Conservation (phyloP, 2,888 invertebrate genomes). For the Spodoptera littoralis region DNA sequence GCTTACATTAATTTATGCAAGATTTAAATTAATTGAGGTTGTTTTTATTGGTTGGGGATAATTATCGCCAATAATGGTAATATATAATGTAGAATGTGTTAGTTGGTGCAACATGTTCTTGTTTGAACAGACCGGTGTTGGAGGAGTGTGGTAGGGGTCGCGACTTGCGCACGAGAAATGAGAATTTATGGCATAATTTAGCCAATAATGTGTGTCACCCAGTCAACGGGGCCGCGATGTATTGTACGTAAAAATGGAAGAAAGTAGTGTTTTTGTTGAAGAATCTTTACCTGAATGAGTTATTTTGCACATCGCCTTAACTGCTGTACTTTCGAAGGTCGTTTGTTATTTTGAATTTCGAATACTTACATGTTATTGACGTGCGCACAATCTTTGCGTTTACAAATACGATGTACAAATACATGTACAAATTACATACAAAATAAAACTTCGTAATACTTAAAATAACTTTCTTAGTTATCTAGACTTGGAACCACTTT, state of each 20-base stretch:
- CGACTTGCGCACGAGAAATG: slow-evolving; percentile 55
- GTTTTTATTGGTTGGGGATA: slow-evolving; percentile 41
- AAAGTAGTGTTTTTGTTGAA: slow-evolving; percentile 38
- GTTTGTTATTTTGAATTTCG: too few relatives aligned
- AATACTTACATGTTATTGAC: too few relatives aligned
- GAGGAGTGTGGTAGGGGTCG: slow-evolving; percentile 50
- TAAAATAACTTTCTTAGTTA: neutral
- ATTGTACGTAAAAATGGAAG: slow-evolving; percentile 46
- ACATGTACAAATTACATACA: too few relatives aligned
- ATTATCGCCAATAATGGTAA: slow-evolving; percentile 48
- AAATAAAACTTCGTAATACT: too few relatives aligned
- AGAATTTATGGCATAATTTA: slow-evolving; percentile 75
- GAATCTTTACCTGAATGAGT: slow-evolving; percentile 4
- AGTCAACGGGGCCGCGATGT: slow-evolving; percentile 55
- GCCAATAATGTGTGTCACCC: slow-evolving; percentile 70
- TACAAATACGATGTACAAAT: too few relatives aligned
- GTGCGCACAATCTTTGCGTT: too few relatives aligned
- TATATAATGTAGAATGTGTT: slow-evolving; percentile 28
- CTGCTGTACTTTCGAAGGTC: too few relatives aligned
- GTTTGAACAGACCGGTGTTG: slow-evolving; percentile 10
- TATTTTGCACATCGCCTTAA: neutral
- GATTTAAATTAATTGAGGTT: slow-evolving; percentile 43
- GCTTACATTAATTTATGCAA: slow-evolving; percentile 54
- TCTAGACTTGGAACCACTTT: neutral
- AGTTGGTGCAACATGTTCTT: slow-evolving; percentile 25